Conservation (phyloP, 2,797 vertebrate genomes). For the Dryobates pubescens region DNA sequence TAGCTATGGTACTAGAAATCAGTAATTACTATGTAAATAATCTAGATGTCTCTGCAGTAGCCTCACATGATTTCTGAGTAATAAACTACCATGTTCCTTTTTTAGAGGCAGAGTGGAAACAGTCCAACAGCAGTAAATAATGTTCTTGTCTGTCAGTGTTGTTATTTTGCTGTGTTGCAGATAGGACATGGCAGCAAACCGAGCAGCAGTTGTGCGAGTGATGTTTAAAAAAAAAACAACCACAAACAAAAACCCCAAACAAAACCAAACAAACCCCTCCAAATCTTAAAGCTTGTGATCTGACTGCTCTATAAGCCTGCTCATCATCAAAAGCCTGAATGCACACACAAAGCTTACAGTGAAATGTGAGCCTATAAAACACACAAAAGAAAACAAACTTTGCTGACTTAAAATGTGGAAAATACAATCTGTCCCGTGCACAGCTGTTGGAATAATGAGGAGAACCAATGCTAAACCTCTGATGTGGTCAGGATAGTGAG, state of each 20-base stretch:
- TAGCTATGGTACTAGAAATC: background rate
- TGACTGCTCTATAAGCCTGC: background rate
- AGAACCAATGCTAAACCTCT: background rate
- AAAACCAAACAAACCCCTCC: background rate
- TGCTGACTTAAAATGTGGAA: background rate
- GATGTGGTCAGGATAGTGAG: background rate
- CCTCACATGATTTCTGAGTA: background rate
- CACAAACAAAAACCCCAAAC: background rate
- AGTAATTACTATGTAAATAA: constrained; percentile 39
- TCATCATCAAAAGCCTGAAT: background rate
- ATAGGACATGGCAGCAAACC: background rate
- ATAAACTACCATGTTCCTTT: background rate
- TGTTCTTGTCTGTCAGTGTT: background rate
- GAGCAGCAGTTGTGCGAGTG: background rate
- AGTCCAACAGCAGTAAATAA: background rate
- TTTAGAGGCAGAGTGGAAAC: background rate
- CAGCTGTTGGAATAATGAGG: background rate
- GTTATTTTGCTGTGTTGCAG: background rate
- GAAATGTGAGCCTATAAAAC: background rate
- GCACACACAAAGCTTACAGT: background rate
- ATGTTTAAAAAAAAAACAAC: background rate
- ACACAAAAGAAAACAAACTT: background rate
- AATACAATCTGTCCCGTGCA: background rate
- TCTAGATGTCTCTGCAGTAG: background rate
- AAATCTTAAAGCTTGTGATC: background rate